phyloP scores from a whole-genome alignment of 2,888 invertebrate species.

The Agrilus mali region DNA sequence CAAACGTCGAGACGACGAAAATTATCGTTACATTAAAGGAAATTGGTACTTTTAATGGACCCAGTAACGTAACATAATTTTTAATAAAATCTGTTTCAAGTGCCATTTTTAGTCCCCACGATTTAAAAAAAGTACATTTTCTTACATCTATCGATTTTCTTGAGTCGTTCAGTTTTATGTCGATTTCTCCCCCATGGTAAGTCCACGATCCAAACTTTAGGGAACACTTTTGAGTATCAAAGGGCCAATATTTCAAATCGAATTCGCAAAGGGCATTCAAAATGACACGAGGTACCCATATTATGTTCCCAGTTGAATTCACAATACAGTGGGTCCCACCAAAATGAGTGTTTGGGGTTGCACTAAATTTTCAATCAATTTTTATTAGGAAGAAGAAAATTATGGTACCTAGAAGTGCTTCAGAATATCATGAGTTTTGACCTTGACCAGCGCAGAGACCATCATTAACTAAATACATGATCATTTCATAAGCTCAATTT shows the following conservation, averaged over 20 bases:
- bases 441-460: no score
- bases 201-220: constrained; percentile 66
- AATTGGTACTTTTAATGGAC: no score
- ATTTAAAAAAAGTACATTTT: no score
- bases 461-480: no score
- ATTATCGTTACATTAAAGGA: no score
- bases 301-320: constrained; percentile 37
- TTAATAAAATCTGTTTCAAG: neutral
- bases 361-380: constrained; percentile 32
- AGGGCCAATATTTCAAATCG: constrained; percentile 62
- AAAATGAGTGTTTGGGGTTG: constrained; percentile 44
- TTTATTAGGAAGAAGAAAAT: neutral
- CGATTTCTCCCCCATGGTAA: constrained; percentile 46
- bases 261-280: constrained; percentile 51
- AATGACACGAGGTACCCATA: constrained; percentile 58
- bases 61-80: no score
- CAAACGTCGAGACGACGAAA: no score
- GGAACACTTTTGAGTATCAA: constrained; percentile 53
- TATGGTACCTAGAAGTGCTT: neutral
- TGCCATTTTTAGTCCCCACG: neutral
- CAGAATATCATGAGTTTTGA: no score
- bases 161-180: constrained; percentile 23
- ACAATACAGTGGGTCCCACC: constrained; percentile 44
- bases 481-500: no score
- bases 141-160: constrained; percentile 6